These are phyloP conservation scores for Seriola aureovittata DNA, from an alignment of 2,113 vertebrate genomes.

Conservation along the genomic window DNA sequence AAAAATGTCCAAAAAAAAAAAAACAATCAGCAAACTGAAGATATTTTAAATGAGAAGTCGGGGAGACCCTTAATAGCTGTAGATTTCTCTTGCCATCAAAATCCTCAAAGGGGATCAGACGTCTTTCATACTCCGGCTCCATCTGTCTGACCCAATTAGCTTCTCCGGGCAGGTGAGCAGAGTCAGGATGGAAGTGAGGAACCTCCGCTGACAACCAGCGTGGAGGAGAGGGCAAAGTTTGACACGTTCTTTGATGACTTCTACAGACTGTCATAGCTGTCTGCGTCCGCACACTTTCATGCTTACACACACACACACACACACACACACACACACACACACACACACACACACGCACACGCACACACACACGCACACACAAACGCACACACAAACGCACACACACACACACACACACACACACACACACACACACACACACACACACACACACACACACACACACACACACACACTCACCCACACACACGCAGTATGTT, in stretches of 20 bases:
- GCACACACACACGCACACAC: not conserved
- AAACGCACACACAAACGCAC: conserved; percentile 6
- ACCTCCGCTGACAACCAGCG: conserved; percentile 53
- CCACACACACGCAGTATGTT: not conserved
- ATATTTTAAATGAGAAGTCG: conserved; percentile 15
- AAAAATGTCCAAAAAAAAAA: not conserved
- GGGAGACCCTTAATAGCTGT: conserved; percentile 27
- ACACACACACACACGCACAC: conserved; percentile 10
- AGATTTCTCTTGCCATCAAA: conserved; percentile 51
- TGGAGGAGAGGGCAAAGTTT: conserved; percentile 41
- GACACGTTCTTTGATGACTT: conserved; percentile 53
- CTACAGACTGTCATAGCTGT: conserved; percentile 26
- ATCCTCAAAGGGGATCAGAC: conserved; percentile 57
- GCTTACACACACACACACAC: not conserved
- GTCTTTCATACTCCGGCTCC: conserved; percentile 63
- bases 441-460: conserved; percentile 6
- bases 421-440: conserved; percentile 9
- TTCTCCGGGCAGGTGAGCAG: conserved; percentile 65
- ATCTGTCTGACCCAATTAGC: conserved; percentile 79
- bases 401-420: conserved; percentile 10
- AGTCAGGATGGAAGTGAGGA: conserved; percentile 37
- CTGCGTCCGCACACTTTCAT: conserved; percentile 20
- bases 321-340: conserved; percentile 6
- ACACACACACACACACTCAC: not conserved
- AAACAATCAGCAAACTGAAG: conserved; percentile 17